Percentiles rank a stretch among this genome's conserved stretches.
Evolutionary conservation across 35 echinoderm and acorn worm genomes (phyloP).

Genomic region (Amphiura filiformis): DNA sequence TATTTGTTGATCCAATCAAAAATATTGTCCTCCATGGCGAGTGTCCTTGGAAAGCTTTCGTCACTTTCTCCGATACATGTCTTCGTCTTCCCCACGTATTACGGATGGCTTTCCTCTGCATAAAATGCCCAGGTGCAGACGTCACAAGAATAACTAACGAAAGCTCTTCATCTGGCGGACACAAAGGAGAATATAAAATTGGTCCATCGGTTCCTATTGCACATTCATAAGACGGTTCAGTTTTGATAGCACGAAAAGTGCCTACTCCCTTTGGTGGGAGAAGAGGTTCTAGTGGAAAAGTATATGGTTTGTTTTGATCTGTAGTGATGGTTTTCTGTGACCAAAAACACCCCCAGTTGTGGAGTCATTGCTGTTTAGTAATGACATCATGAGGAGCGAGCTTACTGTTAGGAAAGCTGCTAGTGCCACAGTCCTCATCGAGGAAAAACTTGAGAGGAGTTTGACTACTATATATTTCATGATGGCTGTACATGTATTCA

Average conservation of each 20-base stretch:
- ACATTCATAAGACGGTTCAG: not conserved
- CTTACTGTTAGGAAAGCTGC: slow-evolving; percentile 18
- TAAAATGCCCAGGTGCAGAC: slow-evolving; percentile 62
- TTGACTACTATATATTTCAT: no score
- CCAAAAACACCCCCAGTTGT: no score
- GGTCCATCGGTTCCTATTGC: not conserved
- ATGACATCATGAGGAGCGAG: slow-evolving; percentile 16
- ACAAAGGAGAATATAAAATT: not conserved
- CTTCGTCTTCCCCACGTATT: slow-evolving; percentile 76
- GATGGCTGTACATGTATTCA: no score
- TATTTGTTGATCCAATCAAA: slow-evolving; percentile 51
- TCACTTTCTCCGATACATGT: slow-evolving; percentile 7
- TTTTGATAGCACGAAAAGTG: not conserved
- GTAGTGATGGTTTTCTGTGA: no score
- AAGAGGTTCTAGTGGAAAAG: no score
- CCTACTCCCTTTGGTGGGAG: no score
- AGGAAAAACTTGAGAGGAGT: no score
- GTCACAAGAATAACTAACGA: slow-evolving; percentile 71
- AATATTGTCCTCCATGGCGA: slow-evolving; percentile 36
- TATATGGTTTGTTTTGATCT: no score
- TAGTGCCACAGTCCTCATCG: no score
- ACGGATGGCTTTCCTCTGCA: slow-evolving; percentile 70
- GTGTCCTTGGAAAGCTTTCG: not conserved
- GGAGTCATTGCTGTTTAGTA: slow-evolving; percentile 6
- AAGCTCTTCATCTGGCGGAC: not conserved